Evolutionary conservation across 2,113 vertebrate species (phyloP).

Genomic region (Sander lucioperca): DNA sequence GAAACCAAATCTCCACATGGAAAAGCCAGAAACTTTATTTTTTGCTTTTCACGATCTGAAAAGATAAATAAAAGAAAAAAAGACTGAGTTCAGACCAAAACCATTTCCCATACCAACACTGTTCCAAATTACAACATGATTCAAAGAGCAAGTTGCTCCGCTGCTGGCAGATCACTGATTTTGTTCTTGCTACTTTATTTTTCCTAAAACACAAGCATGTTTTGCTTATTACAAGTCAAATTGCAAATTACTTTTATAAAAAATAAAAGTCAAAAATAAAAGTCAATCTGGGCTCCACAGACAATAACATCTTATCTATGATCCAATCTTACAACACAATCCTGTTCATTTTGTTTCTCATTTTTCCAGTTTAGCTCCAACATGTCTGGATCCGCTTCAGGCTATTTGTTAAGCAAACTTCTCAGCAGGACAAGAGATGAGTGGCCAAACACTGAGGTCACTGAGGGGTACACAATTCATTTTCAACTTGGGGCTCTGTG

Average conservation of each 20-base stretch:
- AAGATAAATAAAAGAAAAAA: slow-evolving; percentile 33
- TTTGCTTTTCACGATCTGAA: slow-evolving; percentile 41
- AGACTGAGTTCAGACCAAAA: background rate
- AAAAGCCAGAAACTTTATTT: slow-evolving; percentile 7
- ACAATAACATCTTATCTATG: slow-evolving; percentile 41
- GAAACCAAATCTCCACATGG: slow-evolving; percentile 19
- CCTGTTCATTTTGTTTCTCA: background rate
- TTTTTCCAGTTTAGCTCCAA: slow-evolving; percentile 27
- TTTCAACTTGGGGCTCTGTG: slow-evolving; percentile 29
- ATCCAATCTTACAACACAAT: slow-evolving; percentile 25
- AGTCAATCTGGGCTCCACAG: slow-evolving; percentile 4
- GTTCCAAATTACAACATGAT: slow-evolving; percentile 33
- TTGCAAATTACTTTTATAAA: slow-evolving; percentile 22
- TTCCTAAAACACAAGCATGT: slow-evolving; percentile 39
- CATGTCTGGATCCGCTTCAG: slow-evolving; percentile 30
- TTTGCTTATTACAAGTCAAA: slow-evolving; percentile 24
- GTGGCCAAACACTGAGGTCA: slow-evolving; percentile 62
- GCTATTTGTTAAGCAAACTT: slow-evolving; percentile 55
- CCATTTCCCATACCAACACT: slow-evolving; percentile 20
- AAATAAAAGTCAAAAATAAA: background rate
- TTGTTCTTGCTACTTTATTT: slow-evolving; percentile 17
- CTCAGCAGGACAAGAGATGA: slow-evolving; percentile 28
- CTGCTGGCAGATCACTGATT: slow-evolving; percentile 30
- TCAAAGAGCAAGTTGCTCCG: slow-evolving; percentile 12
- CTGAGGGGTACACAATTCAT: slow-evolving; percentile 35